Base-by-base conservation (phyloP, 2,888 invertebrate genomes). In the Pyrochroa serraticornis region DNA sequence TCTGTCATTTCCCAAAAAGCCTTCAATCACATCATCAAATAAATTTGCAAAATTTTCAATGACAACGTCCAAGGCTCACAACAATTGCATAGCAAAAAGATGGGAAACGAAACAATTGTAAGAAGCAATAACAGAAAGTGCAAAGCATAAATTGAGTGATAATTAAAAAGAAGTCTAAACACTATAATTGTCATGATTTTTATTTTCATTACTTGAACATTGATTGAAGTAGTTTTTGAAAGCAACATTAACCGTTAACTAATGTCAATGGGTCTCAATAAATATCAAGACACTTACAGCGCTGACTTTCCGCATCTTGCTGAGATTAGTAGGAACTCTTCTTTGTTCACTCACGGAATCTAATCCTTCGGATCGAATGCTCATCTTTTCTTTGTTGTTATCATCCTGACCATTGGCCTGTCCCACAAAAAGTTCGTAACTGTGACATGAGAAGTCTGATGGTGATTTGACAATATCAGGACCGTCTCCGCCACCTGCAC, bases 331-430 rank as follows among this genome's bases (percentile, higher is more conserved):
- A 75, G 80, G 80, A 76, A 79, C 76, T 80, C 81, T 84, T 83
- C 79, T 75, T 74, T 89, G 91, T 82, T 93, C 93, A 87, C 91
- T 92, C 85, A 93, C 88, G 82, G 93, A 93, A 85, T 91, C 92
- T 83, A 92, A 87, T 84, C 90, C 90, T 83, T 90, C 90, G 36
- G 81, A 80, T 79, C 93, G 87, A 73, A 95, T 90, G 82, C 93
- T 93, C 87, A 94, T 94, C 81, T 92, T 90, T 80, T 91, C 90
- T 74, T 90, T 90, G 84, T 92, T 92, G 85, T 93, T 93, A 79
- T 93, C 93, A 76, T 89, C 89, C 80, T 90, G 90, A 73, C 91
- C 92, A 73, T 91, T 92, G 75, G 92, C 93, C 79, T 93, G 93
- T 74, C 90, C 91, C 68, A 93, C 91, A 82, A 93, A 95, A 70